Percentiles rank a stretch among this genome's conserved stretches.
phyloP scores from a whole-genome alignment of 2,888 invertebrate species.

The Troides aeacus region DNA sequence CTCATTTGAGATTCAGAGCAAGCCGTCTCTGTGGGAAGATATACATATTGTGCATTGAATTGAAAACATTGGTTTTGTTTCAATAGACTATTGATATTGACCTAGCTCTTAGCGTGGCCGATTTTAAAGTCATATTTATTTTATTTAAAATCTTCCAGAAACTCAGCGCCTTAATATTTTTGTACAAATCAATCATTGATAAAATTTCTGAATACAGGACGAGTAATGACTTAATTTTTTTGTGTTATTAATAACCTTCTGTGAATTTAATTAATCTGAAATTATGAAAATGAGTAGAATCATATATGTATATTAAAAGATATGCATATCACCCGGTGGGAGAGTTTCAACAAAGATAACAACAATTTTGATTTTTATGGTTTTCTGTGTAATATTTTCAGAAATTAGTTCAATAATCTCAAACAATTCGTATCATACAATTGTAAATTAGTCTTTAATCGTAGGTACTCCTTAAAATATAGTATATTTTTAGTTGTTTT shows the following conservation, averaged over 20 bases:
- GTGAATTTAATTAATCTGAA: not conserved
- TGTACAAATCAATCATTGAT: not conserved
- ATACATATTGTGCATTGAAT: constrained; percentile 25
- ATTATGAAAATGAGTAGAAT: not conserved
- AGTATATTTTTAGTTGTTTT: not conserved
- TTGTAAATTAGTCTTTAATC: not conserved
- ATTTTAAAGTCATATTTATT: not conserved
- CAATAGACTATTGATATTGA: constrained; percentile 5
- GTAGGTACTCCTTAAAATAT: not conserved
- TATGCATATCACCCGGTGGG: too few species aligned
- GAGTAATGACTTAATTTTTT: not conserved
- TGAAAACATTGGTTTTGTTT: constrained; percentile 18
- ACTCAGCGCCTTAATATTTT: not conserved
- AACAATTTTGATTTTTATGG: not conserved
- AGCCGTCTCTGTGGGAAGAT: constrained; percentile 31
- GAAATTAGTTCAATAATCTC: not conserved
- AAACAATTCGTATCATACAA: not conserved
- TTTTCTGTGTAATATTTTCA: not conserved
- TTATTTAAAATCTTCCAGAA: not conserved
- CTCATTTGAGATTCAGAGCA: constrained; percentile 33
- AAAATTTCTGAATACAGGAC: not conserved
- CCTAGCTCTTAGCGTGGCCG: not conserved
- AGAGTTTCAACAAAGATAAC: not conserved
- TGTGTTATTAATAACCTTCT: not conserved
- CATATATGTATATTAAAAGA: not conserved